A percentile compares a stretch with the other conserved stretches of the same genome.
Evolutionary conservation across 2,113 vertebrate genomes (phyloP).

Genomic region (Lepisosteus osseus): DNA sequence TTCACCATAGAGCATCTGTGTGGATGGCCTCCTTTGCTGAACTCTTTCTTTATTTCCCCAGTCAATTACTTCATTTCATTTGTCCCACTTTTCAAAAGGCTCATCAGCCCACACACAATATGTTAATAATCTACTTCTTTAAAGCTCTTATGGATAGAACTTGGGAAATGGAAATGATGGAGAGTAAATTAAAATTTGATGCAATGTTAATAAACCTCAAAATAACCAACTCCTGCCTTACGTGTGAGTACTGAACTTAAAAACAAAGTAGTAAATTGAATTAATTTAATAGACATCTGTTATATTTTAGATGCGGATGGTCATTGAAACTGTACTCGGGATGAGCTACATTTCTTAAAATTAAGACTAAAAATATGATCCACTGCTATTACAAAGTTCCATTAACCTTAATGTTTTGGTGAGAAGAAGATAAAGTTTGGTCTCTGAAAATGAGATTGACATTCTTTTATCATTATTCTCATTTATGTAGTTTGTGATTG

Average conservation of each 20-base stretch:
- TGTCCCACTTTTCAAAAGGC: conserved; percentile 18
- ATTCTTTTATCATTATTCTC: no score
- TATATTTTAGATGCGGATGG: conserved; percentile 2
- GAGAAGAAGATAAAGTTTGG: no score
- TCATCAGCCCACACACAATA: conserved; percentile 1
- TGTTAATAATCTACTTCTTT: conserved; percentile 3
- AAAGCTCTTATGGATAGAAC: background rate
- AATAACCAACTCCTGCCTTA: background rate
- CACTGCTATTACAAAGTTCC: background rate
- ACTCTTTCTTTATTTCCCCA: conserved; percentile 24
- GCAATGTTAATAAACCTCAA: background rate
- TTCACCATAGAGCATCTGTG: conserved; percentile 30
- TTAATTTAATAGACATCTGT: background rate
- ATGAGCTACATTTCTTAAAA: background rate
- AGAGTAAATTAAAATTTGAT: conserved; percentile 1
- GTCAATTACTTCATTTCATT: conserved; percentile 15
- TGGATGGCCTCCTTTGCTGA: conserved; percentile 32
- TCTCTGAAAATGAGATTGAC: no score
- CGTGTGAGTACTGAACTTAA: background rate
- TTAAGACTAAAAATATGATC: background rate
- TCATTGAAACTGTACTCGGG: background rate
- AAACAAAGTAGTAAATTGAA: conserved; percentile 13
- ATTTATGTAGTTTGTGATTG: no score
- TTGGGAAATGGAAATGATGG: conserved; percentile 10
- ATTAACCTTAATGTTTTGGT: background rate